Percentiles rank a stretch among this genome's conserved stretches.
phyloP scores from a whole-genome alignment of 2,797 vertebrate species.

The Catostomus latipinnis region DNA sequence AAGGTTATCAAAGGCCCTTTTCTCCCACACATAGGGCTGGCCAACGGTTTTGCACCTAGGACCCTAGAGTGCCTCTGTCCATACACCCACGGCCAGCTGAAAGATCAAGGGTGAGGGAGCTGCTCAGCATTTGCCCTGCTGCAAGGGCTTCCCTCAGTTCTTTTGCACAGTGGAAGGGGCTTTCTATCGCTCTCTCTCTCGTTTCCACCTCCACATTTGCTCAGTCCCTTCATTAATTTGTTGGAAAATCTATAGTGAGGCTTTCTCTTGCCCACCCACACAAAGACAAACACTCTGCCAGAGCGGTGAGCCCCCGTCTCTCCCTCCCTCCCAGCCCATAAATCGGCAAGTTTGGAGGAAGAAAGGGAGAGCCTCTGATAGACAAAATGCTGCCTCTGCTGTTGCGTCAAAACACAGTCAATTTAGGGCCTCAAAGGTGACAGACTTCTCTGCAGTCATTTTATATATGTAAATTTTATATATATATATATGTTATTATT shows the following conservation, averaged over 20 bases:
- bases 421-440: constrained; percentile 53
- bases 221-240: constrained; percentile 75
- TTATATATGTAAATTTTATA: background rate
- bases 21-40: constrained; percentile 36
- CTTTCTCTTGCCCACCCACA: constrained; percentile 72
- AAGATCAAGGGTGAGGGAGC: constrained; percentile 68
- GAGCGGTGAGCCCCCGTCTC: constrained; percentile 35
- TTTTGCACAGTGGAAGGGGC: constrained; percentile 19
- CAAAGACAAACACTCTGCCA: constrained; percentile 51
- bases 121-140: constrained; percentile 67
- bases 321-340: constrained; percentile 37
- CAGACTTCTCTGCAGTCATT: constrained; percentile 33
- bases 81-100: constrained; percentile 68
- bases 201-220: constrained; percentile 60
- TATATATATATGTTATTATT: background rate
- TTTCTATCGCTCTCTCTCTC: constrained; percentile 55
- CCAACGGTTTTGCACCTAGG: constrained; percentile 59
- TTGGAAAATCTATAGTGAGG: constrained; percentile 78
- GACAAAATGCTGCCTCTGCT: constrained; percentile 33
- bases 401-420: constrained; percentile 54
- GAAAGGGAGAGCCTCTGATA: constrained; percentile 45
- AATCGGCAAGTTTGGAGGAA: constrained; percentile 47
- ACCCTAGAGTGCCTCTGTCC: constrained; percentile 70
- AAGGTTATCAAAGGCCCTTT: constrained; percentile 33
- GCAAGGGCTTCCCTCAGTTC: constrained; percentile 68